Percentiles rank a stretch among this genome's conserved stretches.
phyloP scores from a whole-genome alignment of 2,113 vertebrate species.

The Heterotilapia buettikoferi region DNA sequence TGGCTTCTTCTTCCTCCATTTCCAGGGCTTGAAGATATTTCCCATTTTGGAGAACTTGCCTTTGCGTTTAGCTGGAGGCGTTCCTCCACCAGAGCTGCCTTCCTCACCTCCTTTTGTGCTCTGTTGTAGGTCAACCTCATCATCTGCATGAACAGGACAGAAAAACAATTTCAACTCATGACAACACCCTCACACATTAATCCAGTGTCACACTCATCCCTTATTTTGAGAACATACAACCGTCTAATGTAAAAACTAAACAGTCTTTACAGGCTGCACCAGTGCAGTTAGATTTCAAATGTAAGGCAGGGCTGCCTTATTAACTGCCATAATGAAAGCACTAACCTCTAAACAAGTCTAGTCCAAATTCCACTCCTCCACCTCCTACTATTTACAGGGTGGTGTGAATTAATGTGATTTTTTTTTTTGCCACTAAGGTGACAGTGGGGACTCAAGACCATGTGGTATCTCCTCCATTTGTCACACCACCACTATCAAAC shows the following conservation, averaged over 20 bases:
- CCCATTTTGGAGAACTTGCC: conserved; percentile 91
- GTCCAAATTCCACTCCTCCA: background rate
- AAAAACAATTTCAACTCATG: background rate
- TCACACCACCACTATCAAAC: background rate
- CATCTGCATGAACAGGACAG: conserved; percentile 52
- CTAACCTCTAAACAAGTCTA: background rate
- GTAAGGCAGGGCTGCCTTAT: background rate
- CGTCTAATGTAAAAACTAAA: background rate
- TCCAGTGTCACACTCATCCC: background rate
- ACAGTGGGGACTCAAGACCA: background rate
- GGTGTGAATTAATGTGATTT: background rate
- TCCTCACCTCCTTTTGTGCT: conserved; percentile 72
- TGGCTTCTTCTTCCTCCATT: conserved; percentile 95
- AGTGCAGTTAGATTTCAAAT: background rate
- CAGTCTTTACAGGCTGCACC: background rate
- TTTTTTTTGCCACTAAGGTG: background rate
- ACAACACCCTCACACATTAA: background rate
- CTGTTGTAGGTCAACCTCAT: conserved; percentile 76
- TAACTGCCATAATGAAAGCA: background rate
- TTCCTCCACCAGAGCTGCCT: conserved; percentile 74
- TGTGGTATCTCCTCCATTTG: background rate
- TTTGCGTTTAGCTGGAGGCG: conserved; percentile 83
- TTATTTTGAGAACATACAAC: background rate
- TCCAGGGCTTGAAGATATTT: conserved; percentile 96
- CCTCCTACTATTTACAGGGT: background rate